A percentile compares a stretch with the other conserved stretches of the same genome.
Evolutionary conservation across 1,140 invertebrate species (phyloP).

Genomic region (Ganaspis sp.): DNA sequence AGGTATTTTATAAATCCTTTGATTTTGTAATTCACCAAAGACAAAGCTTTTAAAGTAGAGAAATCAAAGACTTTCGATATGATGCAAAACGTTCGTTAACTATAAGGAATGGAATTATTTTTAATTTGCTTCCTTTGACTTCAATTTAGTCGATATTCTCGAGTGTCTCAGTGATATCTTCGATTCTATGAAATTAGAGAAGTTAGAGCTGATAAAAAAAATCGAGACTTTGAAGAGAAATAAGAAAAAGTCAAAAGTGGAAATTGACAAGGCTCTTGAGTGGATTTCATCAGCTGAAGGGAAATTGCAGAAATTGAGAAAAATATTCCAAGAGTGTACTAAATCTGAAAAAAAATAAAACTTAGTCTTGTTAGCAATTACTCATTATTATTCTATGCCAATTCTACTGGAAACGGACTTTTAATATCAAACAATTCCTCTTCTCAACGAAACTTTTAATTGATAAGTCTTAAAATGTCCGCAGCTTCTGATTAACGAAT

Average conservation of each 20-base stretch:
- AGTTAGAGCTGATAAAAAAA: slow-evolving; percentile 3
- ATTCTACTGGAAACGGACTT: not conserved
- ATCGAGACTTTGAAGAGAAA: not conserved
- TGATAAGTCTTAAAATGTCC: not conserved
- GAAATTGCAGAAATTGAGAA: not conserved
- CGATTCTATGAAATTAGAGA: not conserved
- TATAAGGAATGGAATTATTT: slow-evolving; percentile 2
- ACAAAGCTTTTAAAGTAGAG: not conserved
- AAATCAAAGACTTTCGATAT: not conserved
- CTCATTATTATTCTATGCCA: slow-evolving; percentile 20
- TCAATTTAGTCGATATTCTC: slow-evolving; percentile 17
- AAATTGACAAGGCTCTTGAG: not conserved
- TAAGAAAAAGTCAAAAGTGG: not conserved
- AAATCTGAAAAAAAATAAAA: slow-evolving; percentile 12
- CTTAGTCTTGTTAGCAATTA: not conserved
- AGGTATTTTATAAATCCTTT: no score
- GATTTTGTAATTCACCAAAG: not conserved
- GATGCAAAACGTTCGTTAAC: not conserved
- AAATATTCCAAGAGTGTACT: slow-evolving; percentile 6
- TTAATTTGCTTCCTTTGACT: slow-evolving; percentile 1
- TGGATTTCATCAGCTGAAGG: slow-evolving; percentile 1
- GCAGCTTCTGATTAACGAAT: not conserved
- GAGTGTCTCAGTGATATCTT: not conserved
- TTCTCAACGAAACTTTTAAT: not conserved
- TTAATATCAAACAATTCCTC: not conserved